Conservation (phyloP, 2,797 vertebrate species). For the Ctenopoma kingsleyae region DNA sequence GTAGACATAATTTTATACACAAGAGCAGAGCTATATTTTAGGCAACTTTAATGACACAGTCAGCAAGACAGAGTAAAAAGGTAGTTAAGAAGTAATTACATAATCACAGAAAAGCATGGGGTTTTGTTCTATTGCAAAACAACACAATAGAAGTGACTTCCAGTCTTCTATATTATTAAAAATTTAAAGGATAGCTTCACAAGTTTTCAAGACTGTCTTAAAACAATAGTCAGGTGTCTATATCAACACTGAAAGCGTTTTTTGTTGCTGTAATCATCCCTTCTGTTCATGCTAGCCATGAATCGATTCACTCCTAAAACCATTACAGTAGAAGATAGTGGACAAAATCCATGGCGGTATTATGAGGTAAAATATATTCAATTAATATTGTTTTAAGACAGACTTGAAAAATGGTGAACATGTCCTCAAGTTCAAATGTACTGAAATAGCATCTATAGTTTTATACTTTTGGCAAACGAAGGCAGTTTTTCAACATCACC, state of each 20-base stretch:
- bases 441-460: not conserved
- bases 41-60: constrained; percentile 61
- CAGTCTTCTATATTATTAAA: constrained; percentile 34
- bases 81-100: constrained; percentile 59
- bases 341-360: no score
- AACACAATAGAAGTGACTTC: constrained; percentile 34
- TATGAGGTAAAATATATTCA: no score
- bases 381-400: not conserved
- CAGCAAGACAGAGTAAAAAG: constrained; percentile 39
- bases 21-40: constrained; percentile 54
- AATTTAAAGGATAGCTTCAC: constrained; percentile 11
- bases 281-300: not conserved
- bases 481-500: not conserved
- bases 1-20: constrained; percentile 50
- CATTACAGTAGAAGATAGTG: not conserved
- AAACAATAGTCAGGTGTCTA: not conserved
- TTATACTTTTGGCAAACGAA: constrained; percentile 14
- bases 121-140: constrained; percentile 38
- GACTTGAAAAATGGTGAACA: not conserved
- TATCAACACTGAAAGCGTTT: not conserved
- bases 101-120: constrained; percentile 57
- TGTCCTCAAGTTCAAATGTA: not conserved
- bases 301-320: not conserved
- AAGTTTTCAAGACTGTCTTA: not conserved
- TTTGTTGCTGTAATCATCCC: not conserved